Percentiles rank a stretch among this genome's conserved stretches.
These are phyloP conservation scores for Zeuzera pyrina DNA, from an alignment of 2,888 invertebrate species.

Conservation along the genomic window DNA sequence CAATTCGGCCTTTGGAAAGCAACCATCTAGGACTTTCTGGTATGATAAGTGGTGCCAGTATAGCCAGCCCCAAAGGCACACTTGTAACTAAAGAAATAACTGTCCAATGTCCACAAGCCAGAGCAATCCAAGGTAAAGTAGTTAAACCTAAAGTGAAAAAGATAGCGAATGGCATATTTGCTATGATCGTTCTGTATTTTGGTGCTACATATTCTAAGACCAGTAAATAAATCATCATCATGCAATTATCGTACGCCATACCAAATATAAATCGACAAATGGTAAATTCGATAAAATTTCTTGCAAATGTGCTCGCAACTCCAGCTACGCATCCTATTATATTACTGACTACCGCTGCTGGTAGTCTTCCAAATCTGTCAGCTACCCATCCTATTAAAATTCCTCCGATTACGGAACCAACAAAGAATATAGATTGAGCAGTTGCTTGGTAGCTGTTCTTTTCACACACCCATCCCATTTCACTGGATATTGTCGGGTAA, in stretches of 20 bases:
- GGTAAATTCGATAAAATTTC: conserved; percentile 32
- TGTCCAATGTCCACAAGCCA: conserved; percentile 48
- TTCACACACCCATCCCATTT: conserved; percentile 51
- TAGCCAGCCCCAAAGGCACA: conserved; percentile 32
- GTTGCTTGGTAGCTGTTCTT: conserved; percentile 43
- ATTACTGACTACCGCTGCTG: conserved; percentile 38
- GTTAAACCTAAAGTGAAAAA: conserved; percentile 33
- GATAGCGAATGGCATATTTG: conserved; percentile 41
- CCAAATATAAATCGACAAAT: conserved; percentile 46
- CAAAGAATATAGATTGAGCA: conserved; percentile 44
- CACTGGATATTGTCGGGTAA: conserved; percentile 44
- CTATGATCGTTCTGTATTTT: conserved; percentile 43
- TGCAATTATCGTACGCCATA: conserved; percentile 48
- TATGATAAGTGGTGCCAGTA: conserved; percentile 37
- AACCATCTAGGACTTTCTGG: conserved; percentile 56
- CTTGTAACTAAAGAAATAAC: conserved; percentile 38
- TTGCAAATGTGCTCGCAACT: conserved; percentile 30
- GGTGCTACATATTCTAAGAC: conserved; percentile 46
- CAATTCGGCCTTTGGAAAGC: conserved; percentile 36
- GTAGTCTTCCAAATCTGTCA: conserved; percentile 44
- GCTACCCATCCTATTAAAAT: conserved; percentile 41
- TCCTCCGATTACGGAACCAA: conserved; percentile 47
- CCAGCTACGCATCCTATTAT: conserved; percentile 40
- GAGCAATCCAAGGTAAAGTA: conserved; percentile 43
- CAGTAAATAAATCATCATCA: conserved; percentile 47